phyloP scores from a whole-genome alignment of 2,113 vertebrate genomes.

The Arothron firmamentum region DNA sequence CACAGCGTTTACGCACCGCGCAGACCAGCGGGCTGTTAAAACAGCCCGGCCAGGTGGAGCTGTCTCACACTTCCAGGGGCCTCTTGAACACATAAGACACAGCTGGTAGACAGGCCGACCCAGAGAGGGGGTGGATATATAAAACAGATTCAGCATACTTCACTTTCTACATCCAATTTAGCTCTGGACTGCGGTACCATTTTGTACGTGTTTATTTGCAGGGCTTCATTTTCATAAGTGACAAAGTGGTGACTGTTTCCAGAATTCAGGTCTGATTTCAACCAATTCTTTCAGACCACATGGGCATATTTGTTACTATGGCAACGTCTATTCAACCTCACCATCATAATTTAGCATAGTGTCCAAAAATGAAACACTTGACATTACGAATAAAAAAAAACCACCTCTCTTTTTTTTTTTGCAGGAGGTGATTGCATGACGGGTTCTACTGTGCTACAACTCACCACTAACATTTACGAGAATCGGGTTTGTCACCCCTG shows the following conservation, averaged over 20 bases:
- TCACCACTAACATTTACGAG: constrained; percentile 35
- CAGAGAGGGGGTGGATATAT: constrained; percentile 45
- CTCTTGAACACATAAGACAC: constrained; percentile 73
- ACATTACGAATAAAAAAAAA: no score
- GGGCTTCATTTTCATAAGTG: no score
- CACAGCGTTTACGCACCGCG: no score
- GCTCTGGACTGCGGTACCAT: constrained; percentile 17
- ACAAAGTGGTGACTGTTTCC: no score
- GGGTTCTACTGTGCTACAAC: constrained; percentile 34
- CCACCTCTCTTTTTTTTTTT: no score
- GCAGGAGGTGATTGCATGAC: constrained; percentile 6
- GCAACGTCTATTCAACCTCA: no score
- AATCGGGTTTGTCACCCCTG: constrained; percentile 23
- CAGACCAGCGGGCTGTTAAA: constrained; percentile 66
- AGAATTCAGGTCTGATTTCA: no score
- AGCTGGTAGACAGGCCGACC: constrained; percentile 68
- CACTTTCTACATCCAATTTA: constrained; percentile 39
- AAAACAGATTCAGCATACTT: constrained; percentile 48
- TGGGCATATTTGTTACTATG: no score
- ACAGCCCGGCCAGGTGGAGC: constrained; percentile 71
- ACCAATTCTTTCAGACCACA: no score
- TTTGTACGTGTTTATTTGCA: background rate
- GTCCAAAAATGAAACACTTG: no score
- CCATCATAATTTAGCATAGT: no score
- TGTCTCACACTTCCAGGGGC: constrained; percentile 70